phyloP scores from a whole-genome alignment of 2,113 vertebrate genomes.

The Trichomycterus rosablanca region DNA sequence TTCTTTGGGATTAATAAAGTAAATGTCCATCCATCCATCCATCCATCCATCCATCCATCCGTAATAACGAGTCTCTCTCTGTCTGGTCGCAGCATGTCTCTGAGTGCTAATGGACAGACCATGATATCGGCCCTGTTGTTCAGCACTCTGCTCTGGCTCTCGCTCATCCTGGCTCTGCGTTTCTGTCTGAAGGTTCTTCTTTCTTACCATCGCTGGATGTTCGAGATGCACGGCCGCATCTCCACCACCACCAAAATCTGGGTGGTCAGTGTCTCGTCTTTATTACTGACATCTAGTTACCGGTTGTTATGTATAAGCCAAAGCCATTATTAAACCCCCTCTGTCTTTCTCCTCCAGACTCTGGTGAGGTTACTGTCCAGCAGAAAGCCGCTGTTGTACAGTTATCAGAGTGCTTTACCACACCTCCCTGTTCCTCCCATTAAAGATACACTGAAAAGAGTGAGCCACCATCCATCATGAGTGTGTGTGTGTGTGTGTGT shows the following conservation, averaged over 20 bases:
- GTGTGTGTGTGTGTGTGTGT: slow-evolving; percentile 3
- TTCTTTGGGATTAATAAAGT: too few species aligned
- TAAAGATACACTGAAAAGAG: slow-evolving; percentile 74
- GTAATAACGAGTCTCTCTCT: too few species aligned
- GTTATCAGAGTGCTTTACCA: slow-evolving; percentile 80
- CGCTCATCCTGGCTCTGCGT: slow-evolving; percentile 76
- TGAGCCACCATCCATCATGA: slow-evolving; percentile 50
- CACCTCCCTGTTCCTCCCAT: slow-evolving; percentile 77
- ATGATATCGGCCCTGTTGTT: slow-evolving; percentile 74
- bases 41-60: too few species aligned
- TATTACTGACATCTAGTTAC: neutral
- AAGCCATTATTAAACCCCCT: neutral
- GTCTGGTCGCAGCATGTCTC: slow-evolving; percentile 29
- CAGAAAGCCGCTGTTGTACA: slow-evolving; percentile 78
- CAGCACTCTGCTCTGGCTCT: slow-evolving; percentile 79
- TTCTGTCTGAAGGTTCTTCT: slow-evolving; percentile 78
- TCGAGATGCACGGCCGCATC: slow-evolving; percentile 73
- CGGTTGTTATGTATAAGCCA: neutral
- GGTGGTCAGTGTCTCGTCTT: slow-evolving; percentile 65
- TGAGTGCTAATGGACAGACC: slow-evolving; percentile 68
- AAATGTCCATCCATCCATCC: too few species aligned
- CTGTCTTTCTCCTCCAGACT: slow-evolving; percentile 54
- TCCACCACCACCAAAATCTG: slow-evolving; percentile 80
- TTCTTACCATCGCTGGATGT: slow-evolving; percentile 85
- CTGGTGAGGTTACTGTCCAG: slow-evolving; percentile 76